Evolutionary conservation across 2,113 vertebrate species (phyloP).

Genomic region (Cyrtonyx montezumae): DNA sequence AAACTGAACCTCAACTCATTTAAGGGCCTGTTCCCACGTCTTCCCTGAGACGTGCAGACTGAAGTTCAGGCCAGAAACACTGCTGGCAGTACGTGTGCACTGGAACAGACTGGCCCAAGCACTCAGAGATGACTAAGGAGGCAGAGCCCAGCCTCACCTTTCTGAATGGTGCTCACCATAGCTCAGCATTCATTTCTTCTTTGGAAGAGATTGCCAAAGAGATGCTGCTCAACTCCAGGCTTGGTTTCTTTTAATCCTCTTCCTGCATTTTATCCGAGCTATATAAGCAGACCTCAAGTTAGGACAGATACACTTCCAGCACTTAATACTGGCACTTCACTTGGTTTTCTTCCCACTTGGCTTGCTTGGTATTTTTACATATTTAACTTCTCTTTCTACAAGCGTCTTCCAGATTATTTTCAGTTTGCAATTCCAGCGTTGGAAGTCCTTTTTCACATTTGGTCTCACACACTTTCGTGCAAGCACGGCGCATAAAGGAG

Average conservation of each 20-base stretch:
- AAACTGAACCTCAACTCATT: background rate
- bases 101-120: background rate
- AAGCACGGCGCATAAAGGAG: background rate
- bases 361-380: background rate
- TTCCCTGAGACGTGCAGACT: background rate
- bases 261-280: background rate
- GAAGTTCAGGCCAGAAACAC: background rate
- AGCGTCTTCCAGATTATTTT: background rate
- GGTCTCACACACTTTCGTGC: background rate
- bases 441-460: background rate
- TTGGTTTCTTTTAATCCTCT: background rate
- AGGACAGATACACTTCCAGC: background rate
- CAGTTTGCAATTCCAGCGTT: background rate
- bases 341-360: background rate
- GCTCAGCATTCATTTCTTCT: background rate
- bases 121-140: background rate
- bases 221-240: background rate
- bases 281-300: background rate
- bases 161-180: background rate
- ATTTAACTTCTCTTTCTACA: background rate
- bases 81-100: too few relatives aligned
- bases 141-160: background rate
- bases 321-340: background rate
- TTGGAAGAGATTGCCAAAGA: accelerated
- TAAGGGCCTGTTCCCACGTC: background rate